phyloP scores from a whole-genome alignment of 2,113 vertebrate genomes.

The Marcusenius ussheri region DNA sequence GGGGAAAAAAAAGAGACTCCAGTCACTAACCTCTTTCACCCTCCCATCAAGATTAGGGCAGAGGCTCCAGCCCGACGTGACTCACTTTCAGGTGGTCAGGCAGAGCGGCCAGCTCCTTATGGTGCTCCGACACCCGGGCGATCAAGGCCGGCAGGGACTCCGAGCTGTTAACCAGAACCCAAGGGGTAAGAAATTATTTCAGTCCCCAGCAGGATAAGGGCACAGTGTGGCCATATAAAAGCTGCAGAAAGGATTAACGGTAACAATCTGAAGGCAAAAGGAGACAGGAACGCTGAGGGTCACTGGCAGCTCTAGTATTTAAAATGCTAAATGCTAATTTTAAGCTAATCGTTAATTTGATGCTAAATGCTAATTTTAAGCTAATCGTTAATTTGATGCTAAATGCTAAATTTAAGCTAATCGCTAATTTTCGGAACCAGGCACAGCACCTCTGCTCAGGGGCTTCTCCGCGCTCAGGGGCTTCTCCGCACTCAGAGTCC shows the following conservation, averaged over 20 bases:
- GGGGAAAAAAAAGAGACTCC: neutral
- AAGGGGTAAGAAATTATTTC: neutral
- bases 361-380: neutral
- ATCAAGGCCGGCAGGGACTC: slow-evolving; percentile 71
- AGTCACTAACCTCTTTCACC: neutral
- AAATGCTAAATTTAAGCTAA: neutral
- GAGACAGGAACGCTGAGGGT: neutral
- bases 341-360: neutral
- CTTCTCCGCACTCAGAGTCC: neutral
- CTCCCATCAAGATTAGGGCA: neutral
- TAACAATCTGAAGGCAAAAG: neutral
- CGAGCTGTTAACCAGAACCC: slow-evolving; percentile 36
- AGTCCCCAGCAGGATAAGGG: neutral
- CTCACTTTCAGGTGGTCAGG: slow-evolving; percentile 60
- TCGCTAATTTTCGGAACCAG: neutral
- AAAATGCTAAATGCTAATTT: neutral
- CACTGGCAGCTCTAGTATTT: neutral
- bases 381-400: neutral
- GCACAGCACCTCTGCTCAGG: neutral
- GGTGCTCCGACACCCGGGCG: slow-evolving; percentile 62
- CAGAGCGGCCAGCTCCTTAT: slow-evolving; percentile 64
- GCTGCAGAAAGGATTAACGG: neutral
- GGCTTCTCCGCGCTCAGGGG: neutral
- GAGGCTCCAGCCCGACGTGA: neutral
- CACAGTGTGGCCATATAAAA: neutral